Evolutionary conservation across 92 coral and sea anemone genomes (phyloP).

Genomic region (Palythoa heliodiscus): DNA sequence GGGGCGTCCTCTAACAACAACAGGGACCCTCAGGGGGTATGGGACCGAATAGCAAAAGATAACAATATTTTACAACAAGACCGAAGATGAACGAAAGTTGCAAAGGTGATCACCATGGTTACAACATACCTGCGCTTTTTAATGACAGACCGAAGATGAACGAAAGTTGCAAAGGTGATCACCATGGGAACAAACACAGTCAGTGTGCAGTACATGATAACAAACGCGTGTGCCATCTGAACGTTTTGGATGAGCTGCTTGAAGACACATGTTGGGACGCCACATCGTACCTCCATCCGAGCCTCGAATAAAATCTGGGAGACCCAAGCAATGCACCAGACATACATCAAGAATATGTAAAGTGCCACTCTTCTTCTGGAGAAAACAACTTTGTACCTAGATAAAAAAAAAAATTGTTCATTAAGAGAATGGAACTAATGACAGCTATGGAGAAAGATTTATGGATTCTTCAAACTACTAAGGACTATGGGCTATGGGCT

Average conservation of each 20-base stretch:
- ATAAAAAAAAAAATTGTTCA: background rate
- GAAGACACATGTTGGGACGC: conserved; percentile 27
- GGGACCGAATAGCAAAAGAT: too few species aligned
- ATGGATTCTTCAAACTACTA: background rate
- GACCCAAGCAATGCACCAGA: conserved; percentile 34
- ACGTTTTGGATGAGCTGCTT: conserved; percentile 26
- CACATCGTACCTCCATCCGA: conserved; percentile 27
- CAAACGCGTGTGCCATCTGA: conserved; percentile 31
- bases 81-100: conserved; percentile 21
- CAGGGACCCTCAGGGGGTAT: too few species aligned
- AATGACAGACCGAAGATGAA: conserved; percentile 25
- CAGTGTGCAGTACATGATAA: conserved; percentile 31
- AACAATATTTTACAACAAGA: too few species aligned
- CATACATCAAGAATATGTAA: conserved; percentile 13
- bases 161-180: conserved; percentile 22
- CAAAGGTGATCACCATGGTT: conserved; percentile 17
- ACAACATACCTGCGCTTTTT: conserved; percentile 9
- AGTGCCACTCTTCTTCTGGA: conserved; percentile 16
- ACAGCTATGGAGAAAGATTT: background rate
- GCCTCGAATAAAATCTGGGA: conserved; percentile 28
- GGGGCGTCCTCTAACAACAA: too few species aligned
- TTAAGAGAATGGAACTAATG: background rate
- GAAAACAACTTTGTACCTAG: conserved; percentile 21
- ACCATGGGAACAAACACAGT: conserved; percentile 36
- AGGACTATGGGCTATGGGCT: background rate